Base-by-base conservation (phyloP, 1,140 invertebrate genomes). In the Laupala kohalensis region DNA sequence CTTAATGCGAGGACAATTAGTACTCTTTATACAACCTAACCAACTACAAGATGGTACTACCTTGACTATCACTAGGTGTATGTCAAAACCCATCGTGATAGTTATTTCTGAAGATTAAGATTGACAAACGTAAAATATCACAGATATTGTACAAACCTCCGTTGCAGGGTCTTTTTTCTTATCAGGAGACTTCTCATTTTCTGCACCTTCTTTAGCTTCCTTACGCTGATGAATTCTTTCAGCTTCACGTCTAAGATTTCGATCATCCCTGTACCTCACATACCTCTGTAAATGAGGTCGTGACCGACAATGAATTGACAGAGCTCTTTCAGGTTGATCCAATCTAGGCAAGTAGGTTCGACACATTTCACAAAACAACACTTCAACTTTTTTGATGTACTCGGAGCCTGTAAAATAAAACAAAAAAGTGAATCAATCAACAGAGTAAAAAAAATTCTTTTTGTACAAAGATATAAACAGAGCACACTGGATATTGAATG, bases 261-360 rank as follows among this genome's bases (percentile, higher is more conserved):
- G 86, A 76, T 90, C 89, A 76, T 91, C 89, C 74, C 89, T 89
- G 76, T 89, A 86, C 27, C 89, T 84, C 69, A 91, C 84, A 77
- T 90, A 91, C 74, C 88, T 84, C 78, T 88, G 87, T 19, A 91
- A 83, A 79, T 91, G 90, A 74, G 84, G 84, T 69, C 88, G 86
- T 75, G 86, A 83, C 62, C 87, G 85, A 77, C 90, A 91, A 83
- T 92, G 90, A 69, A 87, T 82, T 25, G 87, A 84, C 68, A 89
- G 78, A 26, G 85, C 86, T 68, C 84, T 81, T 74, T 90, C 85
- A 71, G 82, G 81, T 72, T 89, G 88, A 26, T 86, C 86, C 72
- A 82, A 77, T 29, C 87, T 85, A 62, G 86, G 84, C 70, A 92
- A 79, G 79, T 90, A 92, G 75, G 86, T 84, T 75, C 88, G 86